Evolutionary conservation across 2,113 vertebrate species (phyloP), one percentile per base, ranked within the genome.

Genomic region (Fregata magnificens): DNA sequence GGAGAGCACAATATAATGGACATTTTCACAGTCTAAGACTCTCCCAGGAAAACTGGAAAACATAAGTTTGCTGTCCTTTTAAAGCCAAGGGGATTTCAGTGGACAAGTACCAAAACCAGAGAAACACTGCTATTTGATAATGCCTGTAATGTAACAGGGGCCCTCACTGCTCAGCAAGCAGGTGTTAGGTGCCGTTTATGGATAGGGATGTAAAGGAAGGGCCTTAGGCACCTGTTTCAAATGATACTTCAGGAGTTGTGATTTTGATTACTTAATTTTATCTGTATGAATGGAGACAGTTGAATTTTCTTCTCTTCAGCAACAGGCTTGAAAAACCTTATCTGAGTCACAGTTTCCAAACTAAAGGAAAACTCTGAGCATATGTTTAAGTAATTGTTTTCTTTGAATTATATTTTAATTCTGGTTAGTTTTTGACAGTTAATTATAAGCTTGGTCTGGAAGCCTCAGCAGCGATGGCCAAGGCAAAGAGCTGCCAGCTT

Each of bases 391-490:
- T 44, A 91, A 76, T 49, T 83, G 38, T 76, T 96, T 90, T 5
- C 13, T 85, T 81, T 88, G 29, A 88, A 69, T 82, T 88, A 11
- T 62, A 58, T 82, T 93, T 82, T 82, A 79, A 47, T 66, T 73
- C 50, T 66, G 2, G 0, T 90, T 85, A 58, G 21, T 42, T 88
- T 97, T 62, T 86, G 36, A 52, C 34, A 55, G 44, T 65, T 81
- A 80, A 74, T 88, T 90, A 38, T 65, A 85, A 82, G 19, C 21
- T 94, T 80, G 7, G 28, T 95, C 53, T 96, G 58, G 55, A 91
- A 95, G 36, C 28, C 58, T 83, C 40, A 77, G 40, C 24, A 77
- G 8, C 1, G 0, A 42, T 50, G 53, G 52, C 47, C 40, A 82
- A 89, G 22, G 52, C 56, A 70, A 70, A 82, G 44, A 66, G 7